Evolutionary conservation across 2,797 vertebrate species (phyloP).

Genomic region (Dendrocincla fuliginosa): DNA sequence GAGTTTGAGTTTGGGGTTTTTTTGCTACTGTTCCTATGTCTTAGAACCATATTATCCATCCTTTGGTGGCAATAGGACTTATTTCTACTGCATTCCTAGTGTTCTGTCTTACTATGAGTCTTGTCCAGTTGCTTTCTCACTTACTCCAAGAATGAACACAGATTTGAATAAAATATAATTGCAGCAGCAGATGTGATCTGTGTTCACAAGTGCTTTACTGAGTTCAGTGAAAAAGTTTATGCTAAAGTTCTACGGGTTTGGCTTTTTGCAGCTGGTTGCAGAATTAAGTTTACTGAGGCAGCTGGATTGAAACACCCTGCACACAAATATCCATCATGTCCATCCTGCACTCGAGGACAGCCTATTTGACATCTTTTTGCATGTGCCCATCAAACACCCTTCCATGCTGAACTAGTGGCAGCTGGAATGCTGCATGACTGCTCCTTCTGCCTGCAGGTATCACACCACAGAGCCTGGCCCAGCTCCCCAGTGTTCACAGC

Average conservation of each 20-base stretch:
- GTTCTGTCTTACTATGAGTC: background rate
- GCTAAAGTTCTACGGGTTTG: background rate
- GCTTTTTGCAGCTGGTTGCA: background rate
- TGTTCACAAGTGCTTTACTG: background rate
- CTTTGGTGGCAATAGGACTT: background rate
- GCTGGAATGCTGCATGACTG: accelerated
- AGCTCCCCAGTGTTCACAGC: background rate
- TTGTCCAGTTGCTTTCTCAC: background rate
- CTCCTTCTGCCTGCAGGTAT: background rate
- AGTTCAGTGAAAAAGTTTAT: background rate
- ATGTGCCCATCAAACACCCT: background rate
- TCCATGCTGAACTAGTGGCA: background rate
- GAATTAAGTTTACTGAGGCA: background rate
- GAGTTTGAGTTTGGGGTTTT: background rate
- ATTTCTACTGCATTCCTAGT: background rate
- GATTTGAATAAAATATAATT: background rate
- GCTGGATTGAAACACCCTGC: background rate
- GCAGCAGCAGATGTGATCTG: background rate
- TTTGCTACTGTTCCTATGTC: background rate
- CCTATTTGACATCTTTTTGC: background rate
- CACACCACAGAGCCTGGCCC: background rate
- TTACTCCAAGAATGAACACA: background rate
- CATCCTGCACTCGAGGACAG: background rate
- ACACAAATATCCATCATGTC: background rate
- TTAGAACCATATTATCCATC: background rate